Conservation (phyloP, 1,140 invertebrate genomes). For the Dryas iulia region DNA sequence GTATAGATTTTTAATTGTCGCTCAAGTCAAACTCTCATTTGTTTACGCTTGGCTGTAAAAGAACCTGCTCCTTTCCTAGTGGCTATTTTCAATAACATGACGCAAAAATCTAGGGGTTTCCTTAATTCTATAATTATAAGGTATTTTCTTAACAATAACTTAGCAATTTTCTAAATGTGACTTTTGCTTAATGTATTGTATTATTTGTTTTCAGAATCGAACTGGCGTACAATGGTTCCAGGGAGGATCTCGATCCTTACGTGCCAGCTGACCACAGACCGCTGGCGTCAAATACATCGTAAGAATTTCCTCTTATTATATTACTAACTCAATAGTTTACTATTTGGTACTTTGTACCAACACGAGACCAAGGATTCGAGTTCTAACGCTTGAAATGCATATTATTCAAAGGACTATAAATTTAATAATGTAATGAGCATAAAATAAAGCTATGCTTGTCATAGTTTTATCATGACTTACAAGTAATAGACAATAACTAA, state of each 20-base stretch:
- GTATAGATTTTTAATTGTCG: conserved; percentile 8
- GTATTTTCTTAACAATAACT: background rate
- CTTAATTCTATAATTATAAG: background rate
- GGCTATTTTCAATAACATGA: background rate
- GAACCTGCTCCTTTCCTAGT: background rate
- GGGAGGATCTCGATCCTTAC: conserved; percentile 71
- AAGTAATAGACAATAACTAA: too few species aligned
- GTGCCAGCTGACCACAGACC: conserved; percentile 63
- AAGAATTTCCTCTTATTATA: conserved; percentile 30
- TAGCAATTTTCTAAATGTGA: background rate
- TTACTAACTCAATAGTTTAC: background rate
- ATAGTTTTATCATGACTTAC: too few species aligned
- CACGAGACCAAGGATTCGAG: too few species aligned
- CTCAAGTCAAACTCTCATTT: background rate
- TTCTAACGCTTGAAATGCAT: too few species aligned
- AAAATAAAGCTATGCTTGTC: too few species aligned
- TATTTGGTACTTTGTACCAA: too few species aligned
- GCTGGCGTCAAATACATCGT: conserved; percentile 67
- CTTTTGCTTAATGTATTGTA: background rate
- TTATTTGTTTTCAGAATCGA: conserved; percentile 57
- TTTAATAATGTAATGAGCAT: too few species aligned
- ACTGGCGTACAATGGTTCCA: conserved; percentile 70
- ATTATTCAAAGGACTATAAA: too few species aligned
- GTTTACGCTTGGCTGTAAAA: background rate
- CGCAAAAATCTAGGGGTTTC: background rate